Conservation (phyloP, 2,888 invertebrate species). For the Spisula subtruncata region DNA sequence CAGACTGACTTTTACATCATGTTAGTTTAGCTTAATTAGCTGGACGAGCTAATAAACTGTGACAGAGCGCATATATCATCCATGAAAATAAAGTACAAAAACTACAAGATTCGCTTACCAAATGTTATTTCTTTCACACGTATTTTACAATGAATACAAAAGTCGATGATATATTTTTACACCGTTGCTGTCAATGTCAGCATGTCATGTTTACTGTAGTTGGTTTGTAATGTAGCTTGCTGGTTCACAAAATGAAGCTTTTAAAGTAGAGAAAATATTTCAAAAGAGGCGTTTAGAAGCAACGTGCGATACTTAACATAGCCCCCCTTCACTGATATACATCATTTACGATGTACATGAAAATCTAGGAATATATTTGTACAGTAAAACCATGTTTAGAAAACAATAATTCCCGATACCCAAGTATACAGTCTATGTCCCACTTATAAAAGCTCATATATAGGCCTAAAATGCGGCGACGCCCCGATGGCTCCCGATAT, state of each 20-base stretch:
- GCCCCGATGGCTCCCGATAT: too few species aligned
- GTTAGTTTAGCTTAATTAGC: constrained; percentile 10
- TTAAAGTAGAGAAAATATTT: background rate
- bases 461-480: too few species aligned
- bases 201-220: background rate
- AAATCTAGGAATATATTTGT: too few species aligned
- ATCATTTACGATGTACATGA: too few species aligned
- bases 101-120: background rate
- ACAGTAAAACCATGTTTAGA: too few species aligned
- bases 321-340: too few species aligned
- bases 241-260: background rate
- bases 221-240: background rate
- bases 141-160: constrained; percentile 15
- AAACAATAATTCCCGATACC: too few species aligned
- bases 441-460: too few species aligned
- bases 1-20: constrained; percentile 4
- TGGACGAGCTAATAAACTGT: background rate
- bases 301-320: too few species aligned
- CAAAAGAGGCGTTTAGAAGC: background rate
- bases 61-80: constrained; percentile 3
- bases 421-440: too few species aligned
- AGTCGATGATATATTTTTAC: constrained; percentile 9
- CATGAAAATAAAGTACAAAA: background rate
- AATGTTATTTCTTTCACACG: constrained; percentile 31
- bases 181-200: background rate